Conservation (phyloP, 2,888 invertebrate species). For the Drosophila melanosoma region DNA sequence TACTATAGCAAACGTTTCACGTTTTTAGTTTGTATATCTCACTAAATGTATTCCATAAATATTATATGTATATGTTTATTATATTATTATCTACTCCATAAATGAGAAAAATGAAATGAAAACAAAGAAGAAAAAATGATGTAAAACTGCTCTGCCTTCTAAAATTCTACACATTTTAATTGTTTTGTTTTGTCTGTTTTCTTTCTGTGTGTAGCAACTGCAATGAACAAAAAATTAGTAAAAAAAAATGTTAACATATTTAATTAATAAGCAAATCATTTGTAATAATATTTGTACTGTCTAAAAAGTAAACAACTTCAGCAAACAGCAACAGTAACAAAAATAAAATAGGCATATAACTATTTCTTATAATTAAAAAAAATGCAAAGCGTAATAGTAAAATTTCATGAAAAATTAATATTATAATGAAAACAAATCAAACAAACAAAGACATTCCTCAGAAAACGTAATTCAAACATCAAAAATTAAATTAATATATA, state of each 20-base stretch:
- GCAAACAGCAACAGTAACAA: constrained; percentile 17
- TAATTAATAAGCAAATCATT: constrained; percentile 40
- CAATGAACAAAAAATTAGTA: constrained; percentile 20
- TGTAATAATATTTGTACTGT: constrained; percentile 43
- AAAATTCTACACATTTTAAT: constrained; percentile 38
- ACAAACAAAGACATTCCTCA: constrained; percentile 49
- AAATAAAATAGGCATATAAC: constrained; percentile 16
- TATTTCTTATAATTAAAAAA: constrained; percentile 29
- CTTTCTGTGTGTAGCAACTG: constrained; percentile 17
- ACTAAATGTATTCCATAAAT: constrained; percentile 62
- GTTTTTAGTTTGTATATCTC: constrained; percentile 37
- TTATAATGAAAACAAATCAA: constrained; percentile 6
- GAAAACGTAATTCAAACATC: constrained; percentile 22
- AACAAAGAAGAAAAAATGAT: constrained; percentile 40
- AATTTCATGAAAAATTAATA: constrained; percentile 7
- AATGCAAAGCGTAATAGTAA: constrained; percentile 14
- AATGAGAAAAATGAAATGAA: constrained; percentile 13
- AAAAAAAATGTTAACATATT: constrained; percentile 65
- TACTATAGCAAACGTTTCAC: constrained; percentile 40
- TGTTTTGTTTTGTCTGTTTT: constrained; percentile 36
- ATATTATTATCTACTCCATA: constrained; percentile 38
- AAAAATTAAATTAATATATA: constrained; percentile 44
- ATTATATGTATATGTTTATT: constrained; percentile 36
- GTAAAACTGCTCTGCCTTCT: constrained; percentile 20
- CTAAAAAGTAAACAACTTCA: constrained; percentile 28